A percentile compares a stretch with the other conserved stretches of the same genome.
Evolutionary conservation across 2,797 vertebrate genomes (phyloP).

Genomic region (Morelia viridis): DNA sequence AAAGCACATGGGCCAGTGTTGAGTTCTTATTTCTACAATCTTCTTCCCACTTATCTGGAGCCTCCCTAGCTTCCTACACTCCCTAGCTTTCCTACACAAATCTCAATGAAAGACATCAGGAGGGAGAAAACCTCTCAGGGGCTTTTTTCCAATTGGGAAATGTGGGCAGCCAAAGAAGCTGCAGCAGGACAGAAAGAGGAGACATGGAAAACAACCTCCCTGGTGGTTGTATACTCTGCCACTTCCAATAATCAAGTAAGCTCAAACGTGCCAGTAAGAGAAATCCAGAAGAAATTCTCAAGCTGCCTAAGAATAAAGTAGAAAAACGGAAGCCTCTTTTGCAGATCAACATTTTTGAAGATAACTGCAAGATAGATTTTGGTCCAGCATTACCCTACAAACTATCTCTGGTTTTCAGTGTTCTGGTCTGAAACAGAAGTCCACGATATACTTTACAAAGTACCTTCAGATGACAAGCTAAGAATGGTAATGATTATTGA

Average conservation of each 20-base stretch:
- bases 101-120: not conserved
- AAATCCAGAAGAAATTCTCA: not conserved
- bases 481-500: not conserved
- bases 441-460: conserved; percentile 2
- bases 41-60: not conserved
- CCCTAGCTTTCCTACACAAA: not conserved
- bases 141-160: not conserved
- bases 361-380: not conserved
- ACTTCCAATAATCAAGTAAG: not conserved
- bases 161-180: not conserved
- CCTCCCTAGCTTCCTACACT: not conserved
- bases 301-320: not conserved
- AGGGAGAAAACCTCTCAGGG: not conserved
- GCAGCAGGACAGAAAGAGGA: too few species aligned
- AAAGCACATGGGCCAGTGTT: not conserved
- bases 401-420: not conserved
- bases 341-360: not conserved
- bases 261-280: not conserved
- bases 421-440: conserved; percentile 28
- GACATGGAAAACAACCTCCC: not conserved
- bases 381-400: not conserved
- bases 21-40: not conserved
- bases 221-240: not conserved
- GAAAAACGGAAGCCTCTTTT: not conserved
- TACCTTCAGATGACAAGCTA: conserved; percentile 20